Evolutionary conservation across 2,797 vertebrate species (phyloP).

Genomic region (Lagodon rhomboides): DNA sequence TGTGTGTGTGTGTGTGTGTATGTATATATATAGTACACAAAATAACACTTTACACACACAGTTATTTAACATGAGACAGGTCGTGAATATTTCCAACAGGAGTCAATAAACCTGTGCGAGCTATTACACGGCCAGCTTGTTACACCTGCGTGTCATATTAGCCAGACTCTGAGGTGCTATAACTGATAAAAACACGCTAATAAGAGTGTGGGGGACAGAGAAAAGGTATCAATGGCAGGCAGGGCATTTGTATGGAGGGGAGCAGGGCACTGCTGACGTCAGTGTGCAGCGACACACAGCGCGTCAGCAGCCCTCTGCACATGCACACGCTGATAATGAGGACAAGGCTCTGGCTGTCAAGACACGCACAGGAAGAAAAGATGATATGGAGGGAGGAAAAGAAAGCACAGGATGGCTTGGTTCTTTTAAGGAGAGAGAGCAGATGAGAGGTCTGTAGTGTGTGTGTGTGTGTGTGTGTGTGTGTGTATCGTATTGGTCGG

Average conservation of each 20-base stretch:
- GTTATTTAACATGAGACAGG: slow-evolving; percentile 59
- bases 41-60: slow-evolving; percentile 40
- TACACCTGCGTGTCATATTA: slow-evolving; percentile 83
- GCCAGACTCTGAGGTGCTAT: slow-evolving; percentile 75
- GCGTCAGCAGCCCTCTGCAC: slow-evolving; percentile 71
- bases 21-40: slow-evolving; percentile 21
- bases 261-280: slow-evolving; percentile 79
- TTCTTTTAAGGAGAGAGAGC: slow-evolving; percentile 44
- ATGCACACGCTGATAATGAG: slow-evolving; percentile 74
- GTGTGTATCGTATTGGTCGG: slow-evolving; percentile 8
- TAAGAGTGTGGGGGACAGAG: slow-evolving; percentile 64
- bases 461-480: slow-evolving; percentile 27
- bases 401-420: slow-evolving; percentile 36
- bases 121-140: slow-evolving; percentile 69
- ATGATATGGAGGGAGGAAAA: slow-evolving; percentile 43
- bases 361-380: slow-evolving; percentile 57
- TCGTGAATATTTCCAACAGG: slow-evolving; percentile 69
- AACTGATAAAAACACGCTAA: slow-evolving; percentile 82
- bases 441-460: slow-evolving; percentile 43
- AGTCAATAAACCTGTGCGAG: slow-evolving; percentile 71
- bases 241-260: slow-evolving; percentile 75
- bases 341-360: slow-evolving; percentile 57
- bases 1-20: too few relatives aligned
- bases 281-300: slow-evolving; percentile 71
- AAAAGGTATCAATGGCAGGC: slow-evolving; percentile 72